Base-by-base conservation (phyloP, 2,797 vertebrate species). In the Mallotus villosus region DNA sequence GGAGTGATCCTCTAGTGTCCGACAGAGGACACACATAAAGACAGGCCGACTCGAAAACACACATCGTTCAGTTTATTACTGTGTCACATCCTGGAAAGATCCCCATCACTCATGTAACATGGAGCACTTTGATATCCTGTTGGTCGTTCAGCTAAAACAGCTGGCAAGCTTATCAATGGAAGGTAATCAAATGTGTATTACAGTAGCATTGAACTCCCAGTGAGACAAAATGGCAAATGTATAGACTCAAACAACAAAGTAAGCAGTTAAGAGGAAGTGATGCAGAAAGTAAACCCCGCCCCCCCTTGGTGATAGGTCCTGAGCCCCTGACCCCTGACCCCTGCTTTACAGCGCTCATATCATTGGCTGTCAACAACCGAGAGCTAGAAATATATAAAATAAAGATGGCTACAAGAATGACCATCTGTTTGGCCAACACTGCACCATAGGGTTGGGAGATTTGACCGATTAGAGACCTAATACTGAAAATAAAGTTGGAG, bases 241-340 rank as follows among this genome's bases (percentile, higher is more conserved):
- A 85, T 75, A 84, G 76, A 86, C 66, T 70, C 49, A 78, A 79
- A 84, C 63, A 77, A 86, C 71, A 83, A 46, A 21, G 65, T 77
- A 80, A 79, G 67, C 80, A 82, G 29, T 87, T 81, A 88, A 84
- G 79, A 82, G 75, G 71, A 83, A 77, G 69, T 79, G 68, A 84
- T 83, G 74, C 81, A 89, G 81, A 85, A 75, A 73, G 29, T 83
- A 71, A 25, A 53, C 24, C 75, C 71, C 77, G 65, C 75, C 1
- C 9, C 12, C 27, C 24, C 8, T 14, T 6, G 57, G 12, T 27
- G 62, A 24, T 41, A 41, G 51, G 27, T 17, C 71, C 53, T 74
- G 82, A 85, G 84, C 85, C 76, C 77, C 80, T 90, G 83, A 90
- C 82, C 88, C 86, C 87, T 87, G 88, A 91, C 87, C 86, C 90